Base-by-base conservation (phyloP, 2,113 vertebrate species). In the Protobothrops flavoviridis region DNA sequence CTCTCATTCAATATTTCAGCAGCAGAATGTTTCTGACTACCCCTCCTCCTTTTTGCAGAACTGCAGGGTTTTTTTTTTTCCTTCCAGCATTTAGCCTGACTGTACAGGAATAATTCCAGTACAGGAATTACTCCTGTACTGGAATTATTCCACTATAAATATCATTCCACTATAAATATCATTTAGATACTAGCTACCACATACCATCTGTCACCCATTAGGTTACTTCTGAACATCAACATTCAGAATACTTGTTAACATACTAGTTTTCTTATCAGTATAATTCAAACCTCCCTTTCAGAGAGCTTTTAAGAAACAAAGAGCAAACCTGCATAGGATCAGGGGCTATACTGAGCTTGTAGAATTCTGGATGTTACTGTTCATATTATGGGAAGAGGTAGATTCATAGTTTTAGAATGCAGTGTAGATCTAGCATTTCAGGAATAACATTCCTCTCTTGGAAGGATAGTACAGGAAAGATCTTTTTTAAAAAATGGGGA, bases 151-250 rank as follows among this genome's bases (percentile, higher is more conserved):
- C 64, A 69, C 12, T 69, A n/a, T 9, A 50, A 50, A 50, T 50
- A 50, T 50, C 48, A 50, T 53, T 23, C 24, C 53, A 23, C 39
- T 52, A 26, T 24, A 88, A 33, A 45, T 39, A 61, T 20, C 24
- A 69, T 87, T 53, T 24, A n/a, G 29, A 45, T 43, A 29, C 24
- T 90, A 21, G 21, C n/a, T 74, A 43, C 8, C 39, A 69, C 8
- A n/a, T 39, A 29, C n/a, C 86, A n/a, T 53, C 64, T 56, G 48
- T 50, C 52, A 93, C 53, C 24, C 81, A 88, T 17, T 55, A 26
- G 53, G 33, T 56, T 33, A 29, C 59, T 53, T 4, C 0, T 0
- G 81, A 15, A 0, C 0, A 15, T 43, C 59, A 23, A 24, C 1
- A 11, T 57, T 89, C 55, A 53, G 26, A 48, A 69, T n/a, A 74